phyloP scores from a whole-genome alignment of 2,113 vertebrate genomes.

The Megalops atlanticus region DNA sequence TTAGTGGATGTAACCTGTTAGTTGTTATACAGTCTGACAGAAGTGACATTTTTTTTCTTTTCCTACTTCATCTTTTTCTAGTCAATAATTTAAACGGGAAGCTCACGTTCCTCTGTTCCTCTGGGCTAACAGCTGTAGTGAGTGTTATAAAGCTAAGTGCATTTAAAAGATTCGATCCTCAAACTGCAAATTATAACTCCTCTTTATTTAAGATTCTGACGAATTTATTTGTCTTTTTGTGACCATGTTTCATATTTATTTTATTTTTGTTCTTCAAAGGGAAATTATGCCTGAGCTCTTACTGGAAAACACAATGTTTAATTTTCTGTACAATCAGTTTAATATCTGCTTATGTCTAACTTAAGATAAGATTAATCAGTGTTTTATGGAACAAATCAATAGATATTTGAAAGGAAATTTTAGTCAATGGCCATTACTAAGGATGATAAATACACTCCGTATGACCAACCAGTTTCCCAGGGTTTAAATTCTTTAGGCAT shows the following conservation, averaged over 20 bases:
- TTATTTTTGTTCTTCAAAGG: no score
- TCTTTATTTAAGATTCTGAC: not conserved
- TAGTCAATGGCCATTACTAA: no score
- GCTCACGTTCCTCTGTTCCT: conserved; percentile 26
- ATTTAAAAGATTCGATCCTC: conserved; percentile 10
- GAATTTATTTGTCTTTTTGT: not conserved
- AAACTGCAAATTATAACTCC: conserved; percentile 8
- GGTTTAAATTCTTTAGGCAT: no score
- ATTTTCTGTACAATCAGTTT: no score
- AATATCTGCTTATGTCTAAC: no score
- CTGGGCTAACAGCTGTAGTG: conserved; percentile 26
- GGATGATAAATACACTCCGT: no score
- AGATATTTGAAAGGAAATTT: no score
- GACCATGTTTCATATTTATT: no score
- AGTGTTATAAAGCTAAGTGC: conserved; percentile 10
- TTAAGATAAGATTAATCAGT: no score
- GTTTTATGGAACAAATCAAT: no score
- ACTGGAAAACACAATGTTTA: not conserved
- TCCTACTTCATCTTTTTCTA: conserved; percentile 21
- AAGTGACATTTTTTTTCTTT: conserved; percentile 18
- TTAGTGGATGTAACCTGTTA: no score
- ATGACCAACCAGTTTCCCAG: no score
- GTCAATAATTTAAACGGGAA: conserved; percentile 36
- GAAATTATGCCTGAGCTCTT: not conserved
- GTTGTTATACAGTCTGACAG: conserved; percentile 34